Conservation (phyloP, 1,140 invertebrate species). For the Drosophila eugracilis region DNA sequence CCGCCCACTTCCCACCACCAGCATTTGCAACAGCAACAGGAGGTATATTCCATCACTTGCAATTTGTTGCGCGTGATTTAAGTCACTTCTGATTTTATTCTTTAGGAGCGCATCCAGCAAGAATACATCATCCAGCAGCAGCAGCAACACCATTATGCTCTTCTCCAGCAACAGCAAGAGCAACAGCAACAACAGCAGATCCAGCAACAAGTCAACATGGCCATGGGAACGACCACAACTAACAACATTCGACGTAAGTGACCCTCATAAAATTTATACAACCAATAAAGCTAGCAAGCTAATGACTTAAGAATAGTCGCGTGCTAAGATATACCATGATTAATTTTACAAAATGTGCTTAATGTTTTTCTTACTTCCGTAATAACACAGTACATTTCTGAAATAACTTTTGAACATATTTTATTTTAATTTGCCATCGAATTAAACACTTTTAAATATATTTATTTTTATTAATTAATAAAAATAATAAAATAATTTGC, state of each 20-base stretch:
- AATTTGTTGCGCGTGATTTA: no score
- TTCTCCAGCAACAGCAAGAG: conserved; percentile 65
- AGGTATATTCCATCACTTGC: no score
- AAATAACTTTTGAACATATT: no score
- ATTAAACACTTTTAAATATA: not conserved
- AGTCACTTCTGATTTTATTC: not conserved
- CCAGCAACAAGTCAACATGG: conserved; percentile 59
- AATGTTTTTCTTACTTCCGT: no score
- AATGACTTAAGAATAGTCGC: no score
- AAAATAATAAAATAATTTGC: not conserved
- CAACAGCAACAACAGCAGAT: conserved; percentile 61
- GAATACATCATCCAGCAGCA: conserved; percentile 75
- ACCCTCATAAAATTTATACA: not conserved
- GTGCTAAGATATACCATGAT: no score
- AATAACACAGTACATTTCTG: no score
- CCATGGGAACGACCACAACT: conserved; percentile 56
- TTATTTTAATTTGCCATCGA: no score
- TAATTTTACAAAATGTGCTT: no score
- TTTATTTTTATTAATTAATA: no score
- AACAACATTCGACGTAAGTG: conserved; percentile 70
- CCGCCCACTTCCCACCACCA: conserved; percentile 56
- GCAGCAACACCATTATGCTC: conserved; percentile 70
- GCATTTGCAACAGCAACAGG: conserved; percentile 52
- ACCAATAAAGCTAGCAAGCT: no score
- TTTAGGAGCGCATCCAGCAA: conserved; percentile 69